phyloP scores from a whole-genome alignment of 2,113 vertebrate species.

The Ciconia maguari region DNA sequence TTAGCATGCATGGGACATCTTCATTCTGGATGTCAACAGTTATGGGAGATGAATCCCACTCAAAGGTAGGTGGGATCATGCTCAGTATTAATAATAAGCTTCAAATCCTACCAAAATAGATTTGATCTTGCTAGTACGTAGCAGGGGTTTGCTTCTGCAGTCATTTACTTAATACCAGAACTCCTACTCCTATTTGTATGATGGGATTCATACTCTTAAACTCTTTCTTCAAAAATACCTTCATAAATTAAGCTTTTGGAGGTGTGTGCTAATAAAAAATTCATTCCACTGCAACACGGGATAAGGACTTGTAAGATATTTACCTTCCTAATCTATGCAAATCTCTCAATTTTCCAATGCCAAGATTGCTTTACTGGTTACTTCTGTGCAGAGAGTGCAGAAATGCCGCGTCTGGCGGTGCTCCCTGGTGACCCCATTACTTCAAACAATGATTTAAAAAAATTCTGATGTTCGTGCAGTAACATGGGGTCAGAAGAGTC shows the following conservation, averaged over 20 bases:
- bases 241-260: background rate
- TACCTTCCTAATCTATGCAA: background rate
- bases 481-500: background rate
- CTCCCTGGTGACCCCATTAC: background rate
- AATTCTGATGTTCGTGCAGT: background rate
- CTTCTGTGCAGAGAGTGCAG: background rate
- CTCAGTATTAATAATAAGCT: slow-evolving; percentile 18
- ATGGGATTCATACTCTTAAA: background rate
- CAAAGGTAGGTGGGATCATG: slow-evolving; percentile 31
- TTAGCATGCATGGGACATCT: background rate
- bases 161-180: background rate
- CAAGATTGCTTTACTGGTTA: background rate
- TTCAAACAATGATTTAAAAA: background rate
- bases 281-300: background rate
- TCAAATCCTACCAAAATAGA: slow-evolving; percentile 1
- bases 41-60: slow-evolving; percentile 11
- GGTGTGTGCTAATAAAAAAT: background rate
- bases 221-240: background rate
- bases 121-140: background rate
- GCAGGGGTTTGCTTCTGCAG: background rate
- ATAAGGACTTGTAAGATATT: background rate
- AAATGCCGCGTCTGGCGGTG: background rate
- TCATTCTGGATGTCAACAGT: background rate
- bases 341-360: background rate
- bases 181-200: background rate